These are phyloP conservation scores for Coregonus suidteri DNA, from an alignment of 2,797 vertebrate species.

Conservation along the genomic window DNA sequence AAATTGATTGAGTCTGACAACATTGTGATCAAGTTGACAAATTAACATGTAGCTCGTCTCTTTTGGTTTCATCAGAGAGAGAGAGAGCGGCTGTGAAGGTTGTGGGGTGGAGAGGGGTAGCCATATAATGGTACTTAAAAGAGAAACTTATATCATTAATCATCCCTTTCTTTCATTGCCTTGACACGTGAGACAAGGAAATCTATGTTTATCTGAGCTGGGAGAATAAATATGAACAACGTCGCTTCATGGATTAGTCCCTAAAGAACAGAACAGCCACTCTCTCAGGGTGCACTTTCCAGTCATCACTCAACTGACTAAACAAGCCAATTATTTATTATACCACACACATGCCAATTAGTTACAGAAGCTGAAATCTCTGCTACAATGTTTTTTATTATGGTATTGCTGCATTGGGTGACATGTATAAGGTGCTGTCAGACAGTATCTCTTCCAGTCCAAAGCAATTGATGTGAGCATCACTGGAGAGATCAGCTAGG, in stretches of 20 bases:
- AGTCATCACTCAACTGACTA: constrained; percentile 89
- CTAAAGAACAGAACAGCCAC: constrained; percentile 80
- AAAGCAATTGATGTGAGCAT: constrained; percentile 50
- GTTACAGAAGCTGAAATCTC: constrained; percentile 70
- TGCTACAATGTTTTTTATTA: constrained; percentile 60
- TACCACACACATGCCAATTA: constrained; percentile 83
- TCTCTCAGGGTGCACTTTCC: constrained; percentile 82
- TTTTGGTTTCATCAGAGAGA: neutral
- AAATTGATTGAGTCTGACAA: constrained; percentile 17
- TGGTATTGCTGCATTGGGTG: constrained; percentile 56
- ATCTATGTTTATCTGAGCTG: constrained; percentile 86
- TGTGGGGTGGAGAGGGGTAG: constrained; percentile 33
- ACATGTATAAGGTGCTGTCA: constrained; percentile 66
- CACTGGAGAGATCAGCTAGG: constrained; percentile 33
- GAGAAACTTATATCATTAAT: constrained; percentile 85
- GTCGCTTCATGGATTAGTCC: constrained; percentile 88
- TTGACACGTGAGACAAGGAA: constrained; percentile 82
- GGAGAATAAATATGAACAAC: constrained; percentile 86
- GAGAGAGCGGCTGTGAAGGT: neutral
- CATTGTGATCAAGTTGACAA: neutral
- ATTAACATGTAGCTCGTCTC: constrained; percentile 11
- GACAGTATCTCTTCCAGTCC: constrained; percentile 58
- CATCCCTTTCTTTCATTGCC: constrained; percentile 82
- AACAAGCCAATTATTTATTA: constrained; percentile 92
- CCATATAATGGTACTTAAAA: constrained; percentile 77